Evolutionary conservation across 1,140 invertebrate species (phyloP).

Genomic region (Ditylenchus dipsaci): DNA sequence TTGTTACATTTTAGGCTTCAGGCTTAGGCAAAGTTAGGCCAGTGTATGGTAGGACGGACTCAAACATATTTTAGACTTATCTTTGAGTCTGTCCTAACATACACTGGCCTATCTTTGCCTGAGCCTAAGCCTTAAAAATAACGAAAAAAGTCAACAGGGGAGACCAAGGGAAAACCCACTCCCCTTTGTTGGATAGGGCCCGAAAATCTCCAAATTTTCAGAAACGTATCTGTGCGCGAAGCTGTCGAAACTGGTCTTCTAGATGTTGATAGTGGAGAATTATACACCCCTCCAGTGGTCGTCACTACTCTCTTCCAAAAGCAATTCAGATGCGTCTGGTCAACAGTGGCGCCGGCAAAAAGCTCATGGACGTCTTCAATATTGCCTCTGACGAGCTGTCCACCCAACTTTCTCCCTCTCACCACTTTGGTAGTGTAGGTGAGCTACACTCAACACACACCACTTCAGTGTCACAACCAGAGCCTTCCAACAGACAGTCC

Average conservation of each 20-base stretch:
- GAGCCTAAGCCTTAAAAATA: no score
- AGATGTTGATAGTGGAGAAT: conserved; percentile 50
- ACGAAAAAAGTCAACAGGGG: no score
- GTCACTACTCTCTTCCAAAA: conserved; percentile 49
- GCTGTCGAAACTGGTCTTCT: conserved; percentile 56
- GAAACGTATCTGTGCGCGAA: conserved; percentile 50
- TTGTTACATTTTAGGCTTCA: no score
- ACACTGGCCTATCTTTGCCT: no score
- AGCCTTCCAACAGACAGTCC: not conserved
- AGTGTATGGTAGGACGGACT: no score
- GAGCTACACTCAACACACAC: not conserved
- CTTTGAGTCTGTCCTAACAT: no score
- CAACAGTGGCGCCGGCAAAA: conserved; percentile 36
- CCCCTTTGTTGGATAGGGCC: no score
- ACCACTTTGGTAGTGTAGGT: not conserved
- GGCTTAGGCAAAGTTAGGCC: no score
- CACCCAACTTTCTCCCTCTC: not conserved
- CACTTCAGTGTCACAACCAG: not conserved
- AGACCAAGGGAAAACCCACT: no score
- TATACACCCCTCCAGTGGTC: conserved; percentile 42
- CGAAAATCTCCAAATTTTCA: not conserved
- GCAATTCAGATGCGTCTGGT: conserved; percentile 57
- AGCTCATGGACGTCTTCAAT: conserved; percentile 44
- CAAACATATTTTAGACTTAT: no score
- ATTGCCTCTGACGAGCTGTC: conserved; percentile 9